Base-by-base conservation (phyloP, 2,888 invertebrate genomes). In the Oasisia sp. region DNA sequence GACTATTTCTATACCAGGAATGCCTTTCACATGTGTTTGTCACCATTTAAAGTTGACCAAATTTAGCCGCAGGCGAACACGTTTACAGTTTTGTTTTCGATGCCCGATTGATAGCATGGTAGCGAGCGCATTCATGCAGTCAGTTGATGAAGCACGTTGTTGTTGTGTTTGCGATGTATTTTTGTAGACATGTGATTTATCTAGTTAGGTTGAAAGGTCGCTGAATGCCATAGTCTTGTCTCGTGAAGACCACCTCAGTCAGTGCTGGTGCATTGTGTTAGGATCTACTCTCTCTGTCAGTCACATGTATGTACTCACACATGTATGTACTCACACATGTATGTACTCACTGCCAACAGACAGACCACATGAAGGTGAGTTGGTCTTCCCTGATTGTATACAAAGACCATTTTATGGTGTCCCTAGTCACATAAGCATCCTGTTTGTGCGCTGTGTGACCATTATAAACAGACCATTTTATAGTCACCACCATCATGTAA, bases 81-180 rank as follows among this genome's bases (percentile, higher is more conserved):
- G n/a, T 19, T 74, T 74, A 74, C n/a, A n/a, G 74, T n/a, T 56
- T 56, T 50, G 50, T 9, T 19, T 74, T 74, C 27, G 74, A 74
- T 27, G n/a, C 19, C 50, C 50, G 9, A 9, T 50, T 50, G 12
- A 50, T 50, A 50, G 74, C 27, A 5, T 74, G 19, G 2, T 38
- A 38, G 38, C 27, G n/a, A 74, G n/a, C 27, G 27, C 74, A 74
- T 19, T n/a, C 74, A 74, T 7, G n/a, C 74, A 74, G 74, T 74
- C n/a, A 27, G n/a, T 74, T 74, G 74, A 74, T 74, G 74, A 74
- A 74, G 27, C 74, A 74, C 27, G 74, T 74, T 74, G 27, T 74
- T 74, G 74, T 74, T 74, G 74, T 74, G 74, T 74, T 74, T 74
- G n/a, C n/a, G 74, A 27, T 74, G 74, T 74, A 74, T 74, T 74